These are phyloP conservation scores for Hirtodrosophila confusa DNA, from an alignment of 2,888 invertebrate genomes.

Conservation along the genomic window DNA sequence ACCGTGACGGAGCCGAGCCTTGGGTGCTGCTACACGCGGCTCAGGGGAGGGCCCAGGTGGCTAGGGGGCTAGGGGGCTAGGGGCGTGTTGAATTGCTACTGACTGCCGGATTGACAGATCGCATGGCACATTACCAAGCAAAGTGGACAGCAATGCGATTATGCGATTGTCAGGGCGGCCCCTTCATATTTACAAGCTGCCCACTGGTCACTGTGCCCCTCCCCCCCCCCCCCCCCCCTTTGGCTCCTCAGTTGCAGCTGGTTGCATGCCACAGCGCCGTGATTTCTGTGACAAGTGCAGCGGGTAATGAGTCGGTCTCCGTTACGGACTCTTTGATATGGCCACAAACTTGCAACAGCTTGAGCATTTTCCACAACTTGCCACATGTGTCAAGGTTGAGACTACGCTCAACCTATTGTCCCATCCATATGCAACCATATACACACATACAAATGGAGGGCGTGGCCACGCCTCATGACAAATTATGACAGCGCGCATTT, in stretches of 20 bases:
- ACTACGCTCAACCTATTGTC: constrained; percentile 9
- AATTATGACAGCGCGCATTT: constrained; percentile 82
- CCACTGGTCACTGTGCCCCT: constrained; percentile 5
- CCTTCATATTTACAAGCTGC: constrained; percentile 30
- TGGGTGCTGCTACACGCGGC: constrained; percentile 54
- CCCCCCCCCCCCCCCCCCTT: neutral
- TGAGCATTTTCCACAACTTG: constrained; percentile 8
- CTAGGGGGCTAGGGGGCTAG: neutral
- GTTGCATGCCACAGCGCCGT: constrained; percentile 7
- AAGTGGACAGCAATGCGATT: constrained; percentile 31
- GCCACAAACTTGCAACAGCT: constrained; percentile 51
- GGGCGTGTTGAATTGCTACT: constrained; percentile 13
- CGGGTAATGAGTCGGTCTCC: constrained; percentile 37
- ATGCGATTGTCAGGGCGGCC: constrained; percentile 50
- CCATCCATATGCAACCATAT: neutral
- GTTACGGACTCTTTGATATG: constrained; percentile 39
- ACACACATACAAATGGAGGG: constrained; percentile 51
- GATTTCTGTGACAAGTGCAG: constrained; percentile 54
- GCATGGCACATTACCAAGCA: constrained; percentile 48
- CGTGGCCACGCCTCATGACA: constrained; percentile 81
- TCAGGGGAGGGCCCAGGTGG: neutral
- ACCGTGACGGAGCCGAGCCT: constrained; percentile 45
- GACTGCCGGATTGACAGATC: constrained; percentile 63
- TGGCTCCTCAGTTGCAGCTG: neutral
- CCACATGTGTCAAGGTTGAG: constrained; percentile 41